Conservation (phyloP, 64 coral and sea anemone species). For the Dendrophyllia cribrosa region DNA sequence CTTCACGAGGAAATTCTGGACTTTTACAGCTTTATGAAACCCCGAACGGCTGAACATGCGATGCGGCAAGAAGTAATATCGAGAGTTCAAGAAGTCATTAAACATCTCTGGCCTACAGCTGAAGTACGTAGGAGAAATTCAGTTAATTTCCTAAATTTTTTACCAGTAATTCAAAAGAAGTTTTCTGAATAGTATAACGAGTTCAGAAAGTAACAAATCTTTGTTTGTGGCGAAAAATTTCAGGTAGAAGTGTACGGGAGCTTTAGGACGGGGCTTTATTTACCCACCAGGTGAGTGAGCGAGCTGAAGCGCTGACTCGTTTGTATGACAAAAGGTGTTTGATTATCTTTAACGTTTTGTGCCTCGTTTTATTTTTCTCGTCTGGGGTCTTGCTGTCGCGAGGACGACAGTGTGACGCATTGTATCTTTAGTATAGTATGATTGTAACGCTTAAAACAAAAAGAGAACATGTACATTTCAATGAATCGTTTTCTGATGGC, state of each 20-base stretch:
- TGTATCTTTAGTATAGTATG: too few relatives aligned
- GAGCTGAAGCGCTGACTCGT: neutral
- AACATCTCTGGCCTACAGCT: slow-evolving; percentile 86
- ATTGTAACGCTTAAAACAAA: neutral
- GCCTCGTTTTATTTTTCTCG: neutral
- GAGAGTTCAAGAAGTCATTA: slow-evolving; percentile 88
- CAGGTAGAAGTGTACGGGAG: slow-evolving; percentile 95
- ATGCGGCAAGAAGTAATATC: slow-evolving; percentile 87
- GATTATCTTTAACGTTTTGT: neutral
- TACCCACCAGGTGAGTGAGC: slow-evolving; percentile 91
- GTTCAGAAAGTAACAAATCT: neutral
- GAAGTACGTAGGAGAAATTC: slow-evolving; percentile 38
- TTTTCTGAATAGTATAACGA: neutral
- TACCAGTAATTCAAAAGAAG: slow-evolving; percentile 16
- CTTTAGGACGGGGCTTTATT: slow-evolving; percentile 82
- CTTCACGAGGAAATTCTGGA: slow-evolving; percentile 83
- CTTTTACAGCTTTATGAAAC: slow-evolving; percentile 94
- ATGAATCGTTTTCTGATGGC: neutral
- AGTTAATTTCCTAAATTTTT: neutral
- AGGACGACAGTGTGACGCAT: too few relatives aligned
- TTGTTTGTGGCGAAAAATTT: slow-evolving; percentile 33
- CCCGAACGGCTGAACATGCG: slow-evolving; percentile 65
- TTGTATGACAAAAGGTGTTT: slow-evolving; percentile 28
- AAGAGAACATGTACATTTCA: slow-evolving; percentile 7
- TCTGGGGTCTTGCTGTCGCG: neutral